These are phyloP conservation scores for Ruditapes philippinarum DNA, from an alignment of 1,140 invertebrate species.

Conservation along the genomic window DNA sequence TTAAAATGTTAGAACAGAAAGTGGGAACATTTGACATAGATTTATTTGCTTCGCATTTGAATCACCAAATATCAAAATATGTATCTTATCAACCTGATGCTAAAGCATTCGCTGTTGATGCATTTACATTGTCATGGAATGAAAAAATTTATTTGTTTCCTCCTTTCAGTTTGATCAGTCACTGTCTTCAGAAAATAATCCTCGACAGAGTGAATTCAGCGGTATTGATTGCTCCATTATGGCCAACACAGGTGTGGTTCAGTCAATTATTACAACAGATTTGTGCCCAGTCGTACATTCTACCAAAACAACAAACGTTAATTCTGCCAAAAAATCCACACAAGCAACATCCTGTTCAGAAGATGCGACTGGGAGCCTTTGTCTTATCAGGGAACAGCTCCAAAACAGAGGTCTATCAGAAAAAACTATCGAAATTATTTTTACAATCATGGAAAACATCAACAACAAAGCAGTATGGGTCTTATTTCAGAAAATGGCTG, in stretches of 20 bases:
- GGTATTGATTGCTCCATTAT: constrained; percentile 66
- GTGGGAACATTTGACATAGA: constrained; percentile 33
- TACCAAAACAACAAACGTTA: constrained; percentile 13
- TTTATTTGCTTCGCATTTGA: constrained; percentile 69
- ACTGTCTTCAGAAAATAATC: no score
- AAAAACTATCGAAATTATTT: constrained; percentile 27
- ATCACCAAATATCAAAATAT: constrained; percentile 43
- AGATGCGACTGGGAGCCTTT: constrained; percentile 39
- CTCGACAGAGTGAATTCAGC: constrained; percentile 35
- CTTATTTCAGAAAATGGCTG: constrained; percentile 47
- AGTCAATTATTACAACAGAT: no score
- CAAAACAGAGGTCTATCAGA: constrained; percentile 14
- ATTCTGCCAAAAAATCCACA: background rate
- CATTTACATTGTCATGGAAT: constrained; percentile 66
- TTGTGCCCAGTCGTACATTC: background rate
- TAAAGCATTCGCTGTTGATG: constrained; percentile 66
- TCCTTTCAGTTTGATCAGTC: no score
- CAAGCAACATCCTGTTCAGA: background rate
- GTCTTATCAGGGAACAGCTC: constrained; percentile 44
- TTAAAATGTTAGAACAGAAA: background rate
- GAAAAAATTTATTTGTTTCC: constrained; percentile 58
- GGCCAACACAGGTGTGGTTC: no score
- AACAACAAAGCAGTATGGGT: constrained; percentile 39
- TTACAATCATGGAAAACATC: constrained; percentile 45
- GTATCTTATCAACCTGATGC: constrained; percentile 48